A percentile compares a stretch with the other conserved stretches of the same genome.
Evolutionary conservation across 2,113 vertebrate species (phyloP).

Genomic region (Nothocercus nigrocapillus): DNA sequence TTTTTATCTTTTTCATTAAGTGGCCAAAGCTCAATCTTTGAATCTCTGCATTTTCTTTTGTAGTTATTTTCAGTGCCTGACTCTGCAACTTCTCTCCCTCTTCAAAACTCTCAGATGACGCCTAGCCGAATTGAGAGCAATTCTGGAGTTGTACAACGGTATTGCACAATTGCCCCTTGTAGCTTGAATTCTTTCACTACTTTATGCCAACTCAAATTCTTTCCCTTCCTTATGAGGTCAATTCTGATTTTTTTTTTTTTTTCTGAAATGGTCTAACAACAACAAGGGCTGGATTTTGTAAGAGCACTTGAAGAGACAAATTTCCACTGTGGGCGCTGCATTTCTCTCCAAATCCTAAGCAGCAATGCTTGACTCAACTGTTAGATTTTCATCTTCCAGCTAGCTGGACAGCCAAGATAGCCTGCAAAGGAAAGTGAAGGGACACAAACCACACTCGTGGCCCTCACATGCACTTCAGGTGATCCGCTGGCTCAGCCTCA

Average conservation of each 20-base stretch:
- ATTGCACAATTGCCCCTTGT: background rate
- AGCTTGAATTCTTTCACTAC: background rate
- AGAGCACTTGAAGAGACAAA: background rate
- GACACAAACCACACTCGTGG: accelerated
- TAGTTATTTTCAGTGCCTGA: background rate
- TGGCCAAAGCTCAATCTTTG: background rate
- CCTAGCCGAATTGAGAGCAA: background rate
- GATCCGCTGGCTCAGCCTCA: background rate
- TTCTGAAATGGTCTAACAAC: background rate
- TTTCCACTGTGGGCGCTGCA: background rate
- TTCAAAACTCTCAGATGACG: background rate
- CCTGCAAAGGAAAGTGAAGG: background rate
- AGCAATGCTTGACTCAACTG: background rate
- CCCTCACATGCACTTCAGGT: background rate
- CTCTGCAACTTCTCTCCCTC: background rate
- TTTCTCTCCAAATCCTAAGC: slow-evolving; percentile 3
- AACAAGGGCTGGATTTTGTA: background rate
- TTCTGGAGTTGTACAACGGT: background rate
- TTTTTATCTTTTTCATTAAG: background rate
- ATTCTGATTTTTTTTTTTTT: too few species aligned
- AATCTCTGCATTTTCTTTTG: background rate
- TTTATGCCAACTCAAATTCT: background rate
- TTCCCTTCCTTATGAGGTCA: background rate
- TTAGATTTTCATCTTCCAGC: background rate
- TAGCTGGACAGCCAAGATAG: background rate